A percentile compares a stretch with the other conserved stretches of the same genome.
phyloP scores from a whole-genome alignment of 2,888 invertebrate genomes.

The Clitarchus hookeri region DNA sequence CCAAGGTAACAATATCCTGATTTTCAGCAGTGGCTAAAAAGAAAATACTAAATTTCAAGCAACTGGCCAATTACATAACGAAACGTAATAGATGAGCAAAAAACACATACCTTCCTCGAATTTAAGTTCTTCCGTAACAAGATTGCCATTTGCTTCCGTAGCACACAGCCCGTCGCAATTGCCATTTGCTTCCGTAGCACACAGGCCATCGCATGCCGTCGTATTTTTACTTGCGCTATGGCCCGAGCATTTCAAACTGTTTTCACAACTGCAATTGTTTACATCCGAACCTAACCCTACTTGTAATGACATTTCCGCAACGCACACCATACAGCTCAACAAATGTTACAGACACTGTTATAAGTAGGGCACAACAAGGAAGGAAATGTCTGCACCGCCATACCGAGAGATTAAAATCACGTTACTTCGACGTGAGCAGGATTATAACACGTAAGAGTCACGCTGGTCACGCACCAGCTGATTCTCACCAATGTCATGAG shows the following conservation, averaged over 20 bases:
- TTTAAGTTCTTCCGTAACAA: background rate
- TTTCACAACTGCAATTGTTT: background rate
- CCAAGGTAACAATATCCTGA: no score
- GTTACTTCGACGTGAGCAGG: background rate
- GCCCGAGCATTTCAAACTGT: background rate
- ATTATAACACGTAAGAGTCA: background rate
- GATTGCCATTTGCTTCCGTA: background rate
- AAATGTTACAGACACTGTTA: background rate
- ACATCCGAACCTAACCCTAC: background rate
- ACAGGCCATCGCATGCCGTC: background rate
- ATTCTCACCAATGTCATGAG: background rate
- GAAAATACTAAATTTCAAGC: no score
- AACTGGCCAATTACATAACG: no score
- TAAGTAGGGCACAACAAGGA: background rate
- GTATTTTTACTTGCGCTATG: background rate
- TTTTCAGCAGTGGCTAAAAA: no score
- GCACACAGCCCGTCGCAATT: background rate
- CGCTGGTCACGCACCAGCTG: background rate
- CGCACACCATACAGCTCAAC: background rate
- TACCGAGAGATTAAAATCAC: background rate
- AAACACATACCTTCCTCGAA: background rate
- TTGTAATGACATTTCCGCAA: background rate
- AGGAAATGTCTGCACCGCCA: background rate
- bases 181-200: background rate
- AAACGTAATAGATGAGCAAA: background rate